Percentiles rank a stretch among this genome's conserved stretches.
phyloP scores from a whole-genome alignment of 2,797 vertebrate species.

The Pangasius macronema region DNA sequence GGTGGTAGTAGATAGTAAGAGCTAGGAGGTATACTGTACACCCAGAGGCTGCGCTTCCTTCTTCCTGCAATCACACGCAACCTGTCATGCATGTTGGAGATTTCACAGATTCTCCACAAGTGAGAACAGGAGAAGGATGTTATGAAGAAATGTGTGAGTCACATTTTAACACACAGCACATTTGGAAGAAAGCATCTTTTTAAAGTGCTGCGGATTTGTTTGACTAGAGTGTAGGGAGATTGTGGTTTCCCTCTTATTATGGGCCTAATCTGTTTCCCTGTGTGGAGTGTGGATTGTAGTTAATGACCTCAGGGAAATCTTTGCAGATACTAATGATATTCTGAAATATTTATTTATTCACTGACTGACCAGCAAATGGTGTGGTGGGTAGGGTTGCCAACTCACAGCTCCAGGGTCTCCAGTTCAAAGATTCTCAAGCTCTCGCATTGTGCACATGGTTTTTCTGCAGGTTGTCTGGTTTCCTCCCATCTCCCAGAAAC shows the following conservation, averaged over 20 bases:
- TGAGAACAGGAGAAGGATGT: not conserved
- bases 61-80: conserved; percentile 12
- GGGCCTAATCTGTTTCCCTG: not conserved
- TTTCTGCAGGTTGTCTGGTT: not conserved
- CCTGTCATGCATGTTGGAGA: not conserved
- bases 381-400: not conserved
- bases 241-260: not conserved
- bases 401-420: not conserved
- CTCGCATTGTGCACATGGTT: not conserved
- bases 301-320: conserved; percentile 8
- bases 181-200: conserved; percentile 24
- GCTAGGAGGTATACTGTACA: not conserved
- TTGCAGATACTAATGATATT: conserved; percentile 6
- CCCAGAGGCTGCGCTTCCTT: not conserved
- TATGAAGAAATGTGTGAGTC: conserved; percentile 4
- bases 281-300: not conserved
- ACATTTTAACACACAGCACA: conserved; percentile 11
- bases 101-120: conserved; percentile 15
- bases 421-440: not conserved
- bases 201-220: not conserved
- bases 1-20: not conserved
- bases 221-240: not conserved
- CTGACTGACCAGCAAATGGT: not conserved
- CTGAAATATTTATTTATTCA: conserved; percentile 16
- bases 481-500: not conserved